phyloP scores from a whole-genome alignment of 1,140 invertebrate genomes.

The Stenopsyche tienmushanensis region DNA sequence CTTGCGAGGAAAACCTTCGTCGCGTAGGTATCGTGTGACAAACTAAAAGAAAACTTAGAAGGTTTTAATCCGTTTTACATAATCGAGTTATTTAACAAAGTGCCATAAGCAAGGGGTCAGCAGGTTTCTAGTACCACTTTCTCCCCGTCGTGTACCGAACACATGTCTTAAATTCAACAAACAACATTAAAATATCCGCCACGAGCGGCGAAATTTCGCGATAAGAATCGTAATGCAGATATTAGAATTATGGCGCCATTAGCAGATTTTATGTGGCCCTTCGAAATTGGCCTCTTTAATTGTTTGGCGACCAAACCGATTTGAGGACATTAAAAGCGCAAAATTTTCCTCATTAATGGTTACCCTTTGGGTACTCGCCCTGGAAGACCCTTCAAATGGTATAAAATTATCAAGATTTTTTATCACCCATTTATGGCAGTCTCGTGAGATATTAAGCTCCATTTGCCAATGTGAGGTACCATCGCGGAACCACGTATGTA shows the following conservation, averaged over 20 bases:
- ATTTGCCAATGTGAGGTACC: no score
- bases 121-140: conserved; percentile 10
- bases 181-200: no score
- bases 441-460: no score
- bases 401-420: conserved; percentile 7
- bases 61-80: conserved; percentile 19
- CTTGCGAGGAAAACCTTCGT: no score
- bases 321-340: conserved; percentile 3
- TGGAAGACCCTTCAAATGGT: background rate
- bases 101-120: conserved; percentile 8
- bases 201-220: no score
- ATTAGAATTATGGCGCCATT: background rate
- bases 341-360: background rate
- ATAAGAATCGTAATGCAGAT: no score
- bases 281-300: conserved; percentile 13
- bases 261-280: conserved; percentile 1
- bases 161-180: no score
- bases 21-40: conserved; percentile 16
- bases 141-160: no score
- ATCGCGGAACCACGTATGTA: no score
- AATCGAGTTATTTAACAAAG: conserved; percentile 19
- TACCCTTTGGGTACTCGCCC: background rate
- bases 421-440: background rate
- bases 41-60: conserved; percentile 19
- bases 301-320: conserved; percentile 11